phyloP scores from a whole-genome alignment of 2,888 invertebrate genomes.

The Ophion ventricosus region DNA sequence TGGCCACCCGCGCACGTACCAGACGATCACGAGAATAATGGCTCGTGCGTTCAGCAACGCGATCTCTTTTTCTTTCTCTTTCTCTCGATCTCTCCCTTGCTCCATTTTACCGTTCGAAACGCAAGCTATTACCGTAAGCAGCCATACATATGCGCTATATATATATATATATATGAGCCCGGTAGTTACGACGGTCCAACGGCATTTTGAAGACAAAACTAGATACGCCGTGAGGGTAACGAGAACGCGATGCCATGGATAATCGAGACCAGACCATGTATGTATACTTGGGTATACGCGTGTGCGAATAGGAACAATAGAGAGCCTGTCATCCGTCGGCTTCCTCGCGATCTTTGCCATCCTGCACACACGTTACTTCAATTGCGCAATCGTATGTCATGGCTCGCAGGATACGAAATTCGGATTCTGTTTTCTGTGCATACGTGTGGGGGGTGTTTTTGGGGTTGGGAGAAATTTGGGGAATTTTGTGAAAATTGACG shows the following conservation, averaged over 20 bases:
- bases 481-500: too few relatives aligned
- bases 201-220: conserved; percentile 37
- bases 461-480: too few relatives aligned
- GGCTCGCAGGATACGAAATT: background rate
- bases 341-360: background rate
- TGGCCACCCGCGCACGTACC: conserved; percentile 38
- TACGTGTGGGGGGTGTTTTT: too few relatives aligned
- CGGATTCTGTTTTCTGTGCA: background rate
- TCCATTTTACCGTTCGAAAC: conserved; percentile 40
- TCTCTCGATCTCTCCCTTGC: conserved; percentile 3
- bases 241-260: background rate
- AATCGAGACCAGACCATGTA: background rate
- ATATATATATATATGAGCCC: background rate
- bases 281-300: too few relatives aligned
- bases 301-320: conserved; percentile 20
- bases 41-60: background rate
- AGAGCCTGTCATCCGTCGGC: conserved; percentile 23
- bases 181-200: conserved; percentile 27
- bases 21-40: conserved; percentile 56
- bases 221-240: background rate
- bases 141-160: conserved; percentile 31
- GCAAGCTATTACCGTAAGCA: conserved; percentile 22
- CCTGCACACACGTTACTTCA: conserved; percentile 5
- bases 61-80: background rate
- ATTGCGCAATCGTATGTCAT: background rate